Evolutionary conservation across 2,113 vertebrate genomes (phyloP), one percentile per base, ranked within the genome.

Genomic region (Hemicordylus capensis): DNA sequence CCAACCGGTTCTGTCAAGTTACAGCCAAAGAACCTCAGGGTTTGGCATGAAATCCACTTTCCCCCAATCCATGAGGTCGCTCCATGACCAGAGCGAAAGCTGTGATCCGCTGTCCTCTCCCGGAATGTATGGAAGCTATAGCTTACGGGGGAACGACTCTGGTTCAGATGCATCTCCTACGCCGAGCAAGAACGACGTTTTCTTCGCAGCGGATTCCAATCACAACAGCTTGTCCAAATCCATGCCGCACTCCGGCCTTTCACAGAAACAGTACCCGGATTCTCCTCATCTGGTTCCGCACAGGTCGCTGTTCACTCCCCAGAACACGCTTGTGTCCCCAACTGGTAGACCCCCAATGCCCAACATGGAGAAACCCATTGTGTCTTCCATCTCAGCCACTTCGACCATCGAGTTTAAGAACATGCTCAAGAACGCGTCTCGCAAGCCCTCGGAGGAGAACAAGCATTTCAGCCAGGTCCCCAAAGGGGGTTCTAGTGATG

Each of bases 331-430:
- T 8, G 79, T 94, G 7, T 81, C 90, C 84, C 90, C 96, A 1
- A 51, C 90, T 0, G 69, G 92, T 86, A 88, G 95, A 42, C 42
- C 94, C 0, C 78, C 94, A 0, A 15, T 90, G 0, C 20, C 93
- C 0, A 67, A 14, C 0, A 89, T 94, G 85, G 97, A 97, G n/a
- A 97, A 96, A 76, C 70, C 94, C 0, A 26, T 94, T 51, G 93
- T 48, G 63, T 90, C 96, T 48, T 91, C 95, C 90, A 95, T 97
- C 64, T 97, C 96, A 0, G 86, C 96, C 93, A 96, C 97, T 0
- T 97, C 97, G 0, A 96, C 96, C 63, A 96, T 97, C 0, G 97
- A 97, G 81, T 97, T 97, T 90, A 97, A 97, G 93, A 97, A 96
- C 89, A 97, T 97, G 97, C 96, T 97, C 12, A 97, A 97, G 79